A percentile compares a stretch with the other conserved stretches of the same genome.
These are phyloP conservation scores for Sinhomidia bicolor DNA, from an alignment of 2,888 invertebrate species.

Conservation along the genomic window DNA sequence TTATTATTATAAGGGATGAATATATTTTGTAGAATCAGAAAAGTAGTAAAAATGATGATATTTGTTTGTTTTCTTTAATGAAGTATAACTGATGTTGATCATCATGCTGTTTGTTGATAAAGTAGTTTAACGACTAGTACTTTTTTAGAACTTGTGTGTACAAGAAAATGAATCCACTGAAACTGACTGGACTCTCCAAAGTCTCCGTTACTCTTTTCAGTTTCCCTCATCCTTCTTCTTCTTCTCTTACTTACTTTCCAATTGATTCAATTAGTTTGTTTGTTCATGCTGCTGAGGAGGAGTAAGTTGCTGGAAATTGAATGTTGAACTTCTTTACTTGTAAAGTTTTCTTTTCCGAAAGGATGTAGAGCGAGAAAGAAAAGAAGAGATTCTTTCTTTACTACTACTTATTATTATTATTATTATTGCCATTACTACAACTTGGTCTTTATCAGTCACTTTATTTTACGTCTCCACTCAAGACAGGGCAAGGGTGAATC, in stretches of 20 bases:
- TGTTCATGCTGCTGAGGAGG: constrained; percentile 40
- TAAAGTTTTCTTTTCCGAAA: neutral
- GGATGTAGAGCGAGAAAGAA: neutral
- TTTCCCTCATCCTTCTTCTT: constrained; percentile 18
- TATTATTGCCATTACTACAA: constrained; percentile 5
- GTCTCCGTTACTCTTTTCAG: neutral
- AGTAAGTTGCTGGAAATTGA: constrained; percentile 28
- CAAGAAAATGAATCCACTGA: constrained; percentile 11
- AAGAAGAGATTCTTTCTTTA: constrained; percentile 10
- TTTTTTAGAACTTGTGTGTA: too few species aligned
- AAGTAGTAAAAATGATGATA: constrained; percentile 13
- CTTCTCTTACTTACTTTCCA: constrained; percentile 27
- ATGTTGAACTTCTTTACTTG: neutral
- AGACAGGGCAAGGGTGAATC: neutral
- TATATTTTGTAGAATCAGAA: neutral
- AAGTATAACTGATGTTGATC: constrained; percentile 55
- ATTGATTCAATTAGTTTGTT: constrained; percentile 56
- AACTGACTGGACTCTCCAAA: constrained; percentile 18
- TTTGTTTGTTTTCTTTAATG: constrained; percentile 45
- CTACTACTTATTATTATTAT: neutral
- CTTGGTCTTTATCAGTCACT: constrained; percentile 48
- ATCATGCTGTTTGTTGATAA: constrained; percentile 49
- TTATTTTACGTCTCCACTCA: neutral
- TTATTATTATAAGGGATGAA: too few species aligned
- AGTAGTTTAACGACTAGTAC: constrained; percentile 33